Conservation (phyloP, 2,113 vertebrate species). For the Neolamprologus kungweensis region DNA sequence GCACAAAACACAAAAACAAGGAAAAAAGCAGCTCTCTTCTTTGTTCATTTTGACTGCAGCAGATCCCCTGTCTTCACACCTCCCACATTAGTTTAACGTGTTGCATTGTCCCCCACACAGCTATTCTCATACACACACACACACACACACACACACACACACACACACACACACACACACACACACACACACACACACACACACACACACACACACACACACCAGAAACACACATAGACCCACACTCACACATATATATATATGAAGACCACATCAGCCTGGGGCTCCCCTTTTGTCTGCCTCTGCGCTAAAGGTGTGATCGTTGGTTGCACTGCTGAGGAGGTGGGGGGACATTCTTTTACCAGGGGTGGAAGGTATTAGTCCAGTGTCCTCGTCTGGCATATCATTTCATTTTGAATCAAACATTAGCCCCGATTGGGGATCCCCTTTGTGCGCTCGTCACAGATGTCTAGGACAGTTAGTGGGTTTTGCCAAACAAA, state of each 20-base stretch:
- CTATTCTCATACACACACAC: slow-evolving; percentile 6
- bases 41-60: slow-evolving; percentile 61
- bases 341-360: slow-evolving; percentile 42
- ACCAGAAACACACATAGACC: background rate
- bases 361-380: background rate
- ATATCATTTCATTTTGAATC: background rate
- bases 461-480: background rate
- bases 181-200: background rate
- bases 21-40: slow-evolving; percentile 33
- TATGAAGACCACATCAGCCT: slow-evolving; percentile 34
- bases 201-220: background rate
- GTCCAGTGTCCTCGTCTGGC: background rate
- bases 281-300: slow-evolving; percentile 43
- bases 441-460: slow-evolving; percentile 3
- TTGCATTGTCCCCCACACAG: slow-evolving; percentile 62
- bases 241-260: background rate
- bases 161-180: background rate
- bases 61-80: slow-evolving; percentile 65
- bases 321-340: slow-evolving; percentile 14
- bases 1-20: slow-evolving; percentile 40
- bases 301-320: slow-evolving; percentile 51
- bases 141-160: background rate
- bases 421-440: background rate
- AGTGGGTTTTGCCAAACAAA: background rate
- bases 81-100: slow-evolving; percentile 60